phyloP scores from a whole-genome alignment of 2,113 vertebrate genomes.

The Oplegnathus fasciatus region DNA sequence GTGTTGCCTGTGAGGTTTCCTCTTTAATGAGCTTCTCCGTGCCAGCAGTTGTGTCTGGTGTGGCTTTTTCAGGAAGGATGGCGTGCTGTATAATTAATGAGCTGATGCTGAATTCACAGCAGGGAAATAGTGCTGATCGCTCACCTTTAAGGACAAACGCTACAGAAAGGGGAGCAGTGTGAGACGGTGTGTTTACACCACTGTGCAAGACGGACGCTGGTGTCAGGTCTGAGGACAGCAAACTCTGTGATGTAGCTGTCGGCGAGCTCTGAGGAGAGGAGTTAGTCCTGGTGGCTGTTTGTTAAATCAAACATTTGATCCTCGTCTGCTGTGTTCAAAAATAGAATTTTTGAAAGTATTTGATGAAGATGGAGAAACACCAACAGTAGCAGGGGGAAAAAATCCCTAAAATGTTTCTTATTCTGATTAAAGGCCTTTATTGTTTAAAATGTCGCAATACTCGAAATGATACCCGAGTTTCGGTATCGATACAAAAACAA shows the following conservation, averaged over 20 bases:
- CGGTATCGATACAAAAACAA: too few relatives aligned
- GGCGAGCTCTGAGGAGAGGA: background rate
- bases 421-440: too few relatives aligned
- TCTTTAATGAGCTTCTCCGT: conserved; percentile 16
- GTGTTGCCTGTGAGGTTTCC: background rate
- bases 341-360: too few relatives aligned
- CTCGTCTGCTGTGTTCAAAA: background rate
- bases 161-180: conserved; percentile 6
- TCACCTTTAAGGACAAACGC: conserved; percentile 54
- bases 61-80: conserved; percentile 26
- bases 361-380: too few relatives aligned
- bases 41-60: conserved; percentile 12
- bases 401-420: too few relatives aligned
- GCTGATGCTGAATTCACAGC: conserved; percentile 47
- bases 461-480: too few relatives aligned
- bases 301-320: background rate
- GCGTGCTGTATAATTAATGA: conserved; percentile 55
- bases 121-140: conserved; percentile 33
- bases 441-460: too few relatives aligned
- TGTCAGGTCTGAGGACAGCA: too few relatives aligned
- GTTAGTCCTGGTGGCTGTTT: background rate
- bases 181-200: background rate
- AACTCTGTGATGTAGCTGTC: too few relatives aligned
- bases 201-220: too few relatives aligned
- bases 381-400: too few relatives aligned